Base-by-base conservation (phyloP, 1,140 invertebrate species). In the Neodiprion pinetum region DNA sequence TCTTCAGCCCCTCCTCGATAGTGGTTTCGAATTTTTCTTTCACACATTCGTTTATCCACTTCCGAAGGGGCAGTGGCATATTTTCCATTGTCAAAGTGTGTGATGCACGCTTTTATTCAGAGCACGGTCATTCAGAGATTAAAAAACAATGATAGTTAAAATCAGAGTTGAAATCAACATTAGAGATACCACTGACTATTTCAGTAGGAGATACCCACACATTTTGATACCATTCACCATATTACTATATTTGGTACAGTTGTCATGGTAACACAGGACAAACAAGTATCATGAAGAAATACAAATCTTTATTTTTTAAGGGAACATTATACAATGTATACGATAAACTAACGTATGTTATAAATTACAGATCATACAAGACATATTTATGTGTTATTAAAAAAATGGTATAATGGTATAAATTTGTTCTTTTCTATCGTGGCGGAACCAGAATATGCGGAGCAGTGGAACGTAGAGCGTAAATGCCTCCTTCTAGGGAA, bases 401-500 rank as follows among this genome's bases (percentile, higher is more conserved):
- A 40, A 40, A 40, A 40, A 40, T 40, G 28, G 28, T 40, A 40
- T 40, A 40, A 3, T 61, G 17, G 17, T 61, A 61, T n/a, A 61
- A 61, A 61, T 61, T 61, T 61, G n/a, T 61, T 61, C 8, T 4
- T 61, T n/a, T 1, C 84, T 75, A 82, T 47, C 84, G 81, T 8
- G 74, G 49, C 53, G 85, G 79, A 74, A 85, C 77, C 78, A 93
- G 86, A 79, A 92, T 85, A 78, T 93, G 92, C 4, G 93, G 92
- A 75, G 91, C 88, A 75, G 93, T 91, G 10, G 91, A 88, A 70
- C 91, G 90, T 65, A 95, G 86, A 17, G 91, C 90, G 72, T 92
- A 90, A 76, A 95, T 93, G 72, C 94, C 93, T 23, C 93, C 93
- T 88, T 95, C 93, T 40, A 95, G 87, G 50, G 92, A 91, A 80